Evolutionary conservation across 1,140 invertebrate species (phyloP), one percentile per base, ranked within the genome.

Genomic region (Acromyrmex echinatior): DNA sequence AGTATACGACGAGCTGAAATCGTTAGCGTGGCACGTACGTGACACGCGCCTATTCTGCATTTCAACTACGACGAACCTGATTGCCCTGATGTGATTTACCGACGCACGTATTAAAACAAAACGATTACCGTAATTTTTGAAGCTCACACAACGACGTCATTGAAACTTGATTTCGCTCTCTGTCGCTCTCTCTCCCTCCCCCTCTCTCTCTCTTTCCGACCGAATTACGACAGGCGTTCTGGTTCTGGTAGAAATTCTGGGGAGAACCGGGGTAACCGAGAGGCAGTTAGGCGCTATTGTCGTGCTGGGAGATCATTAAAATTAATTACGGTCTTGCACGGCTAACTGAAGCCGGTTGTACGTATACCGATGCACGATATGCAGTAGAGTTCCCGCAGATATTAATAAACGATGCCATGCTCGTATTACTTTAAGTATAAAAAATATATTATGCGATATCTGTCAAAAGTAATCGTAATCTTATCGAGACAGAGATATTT

Each of bases 261-360:
- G 35, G 56, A 62, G 70, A 49, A 74, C 10, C n/a, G n/a, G 35
- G 16, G 25, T 39, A 70, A 66, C 49, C 25, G 39, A 74, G 28
- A 84, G 70, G 68, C 35, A 84, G 63, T 76, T 82, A 62, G 56
- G 25, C 56, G 80, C 56, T 28, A 74, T 82, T 82, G 80, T 82
- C 80, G 68, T 82, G 68, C 80, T 74, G 80, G 80, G 56, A 65
- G 80, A 84, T 84, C 80, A 84, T 84, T 84, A 84, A 84, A 84
- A 84, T 84, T 84, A 74, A 84, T 84, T 84, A 84, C 80, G 80
- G 58, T 84, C 80, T 74, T 71, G 65, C 66, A 71, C 70, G 80
- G 80, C 56, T 84, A 74, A 84, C 80, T 84, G 71, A 84, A 76
- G 70, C 70, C 45, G 63, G 70, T 84, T 28, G 68, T 73, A 82